Conservation (phyloP, 2,113 vertebrate genomes). For the Copsychus sechellarum region DNA sequence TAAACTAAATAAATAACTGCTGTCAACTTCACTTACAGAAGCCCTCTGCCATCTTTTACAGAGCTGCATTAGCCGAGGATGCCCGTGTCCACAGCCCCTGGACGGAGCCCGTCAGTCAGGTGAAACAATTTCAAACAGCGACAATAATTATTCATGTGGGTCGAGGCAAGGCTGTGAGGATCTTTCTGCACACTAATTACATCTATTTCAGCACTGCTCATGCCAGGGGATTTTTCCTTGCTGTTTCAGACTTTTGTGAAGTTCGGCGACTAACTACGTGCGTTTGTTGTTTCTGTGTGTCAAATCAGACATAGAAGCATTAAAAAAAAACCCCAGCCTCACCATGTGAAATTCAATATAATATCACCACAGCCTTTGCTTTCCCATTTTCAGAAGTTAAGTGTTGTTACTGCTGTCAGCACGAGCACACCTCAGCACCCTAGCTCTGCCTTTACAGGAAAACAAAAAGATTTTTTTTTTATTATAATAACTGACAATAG, state of each 20-base stretch:
- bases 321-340: not conserved
- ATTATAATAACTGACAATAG: slow-evolving; percentile 27
- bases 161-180: not conserved
- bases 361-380: slow-evolving; percentile 8
- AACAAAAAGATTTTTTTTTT: not conserved
- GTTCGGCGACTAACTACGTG: not conserved
- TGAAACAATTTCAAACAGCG: slow-evolving; percentile 34
- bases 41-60: slow-evolving; percentile 74
- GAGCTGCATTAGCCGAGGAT: slow-evolving; percentile 54
- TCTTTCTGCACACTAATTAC: slow-evolving; percentile 5
- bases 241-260: slow-evolving; percentile 25
- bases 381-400: slow-evolving; percentile 16
- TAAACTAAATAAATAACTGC: slow-evolving; percentile 82
- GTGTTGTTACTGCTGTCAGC: not conserved
- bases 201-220: not conserved
- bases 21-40: slow-evolving; percentile 79
- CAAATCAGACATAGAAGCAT: not conserved
- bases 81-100: not conserved
- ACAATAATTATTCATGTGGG: not conserved
- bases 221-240: slow-evolving; percentile 29
- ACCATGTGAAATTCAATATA: slow-evolving; percentile 7
- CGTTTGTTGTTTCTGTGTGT: not conserved
- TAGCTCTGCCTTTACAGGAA: slow-evolving; percentile 59
- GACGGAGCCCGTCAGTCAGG: slow-evolving; percentile 14
- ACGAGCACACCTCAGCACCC: slow-evolving; percentile 28